Evolutionary conservation across 1,140 invertebrate species (phyloP).

Genomic region (Magallana gigas): DNA sequence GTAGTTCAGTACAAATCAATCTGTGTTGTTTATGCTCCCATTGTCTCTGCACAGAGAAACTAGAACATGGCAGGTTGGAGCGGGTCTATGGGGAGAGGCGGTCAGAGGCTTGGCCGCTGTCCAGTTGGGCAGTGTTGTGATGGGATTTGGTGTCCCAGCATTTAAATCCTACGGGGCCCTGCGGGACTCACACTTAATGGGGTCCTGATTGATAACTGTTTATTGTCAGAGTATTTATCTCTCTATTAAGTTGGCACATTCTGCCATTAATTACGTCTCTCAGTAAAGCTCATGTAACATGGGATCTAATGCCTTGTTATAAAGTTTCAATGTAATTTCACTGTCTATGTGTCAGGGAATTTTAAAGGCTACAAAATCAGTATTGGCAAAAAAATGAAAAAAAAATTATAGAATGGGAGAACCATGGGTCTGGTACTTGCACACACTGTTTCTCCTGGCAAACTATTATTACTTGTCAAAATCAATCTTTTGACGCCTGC

Average conservation of each 20-base stretch:
- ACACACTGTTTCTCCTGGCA: neutral
- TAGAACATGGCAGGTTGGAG: slow-evolving; percentile 5
- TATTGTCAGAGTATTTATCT: slow-evolving; percentile 2
- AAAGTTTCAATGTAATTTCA: slow-evolving; percentile 10
- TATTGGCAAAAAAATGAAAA: neutral
- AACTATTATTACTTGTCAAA: neutral
- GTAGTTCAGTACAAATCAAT: slow-evolving; percentile 14
- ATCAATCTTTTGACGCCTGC: neutral
- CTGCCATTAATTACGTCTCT: slow-evolving; percentile 1
- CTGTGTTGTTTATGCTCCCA: neutral
- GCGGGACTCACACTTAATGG: slow-evolving; percentile 22
- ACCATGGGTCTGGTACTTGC: neutral
- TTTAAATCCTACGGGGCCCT: neutral
- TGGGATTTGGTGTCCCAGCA: slow-evolving; percentile 30
- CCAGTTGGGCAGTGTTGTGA: slow-evolving; percentile 13
- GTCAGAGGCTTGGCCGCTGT: neutral
- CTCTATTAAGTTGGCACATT: slow-evolving; percentile 10
- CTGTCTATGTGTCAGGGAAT: neutral
- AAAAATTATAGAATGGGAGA: neutral
- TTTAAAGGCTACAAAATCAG: slow-evolving; percentile 22
- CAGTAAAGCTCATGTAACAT: neutral
- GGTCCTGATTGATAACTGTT: neutral
- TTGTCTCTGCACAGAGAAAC: neutral
- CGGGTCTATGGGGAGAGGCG: neutral
- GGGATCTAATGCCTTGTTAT: slow-evolving; percentile 25